Conservation (phyloP, 2,797 vertebrate species). For the Labroides dimidiatus region DNA sequence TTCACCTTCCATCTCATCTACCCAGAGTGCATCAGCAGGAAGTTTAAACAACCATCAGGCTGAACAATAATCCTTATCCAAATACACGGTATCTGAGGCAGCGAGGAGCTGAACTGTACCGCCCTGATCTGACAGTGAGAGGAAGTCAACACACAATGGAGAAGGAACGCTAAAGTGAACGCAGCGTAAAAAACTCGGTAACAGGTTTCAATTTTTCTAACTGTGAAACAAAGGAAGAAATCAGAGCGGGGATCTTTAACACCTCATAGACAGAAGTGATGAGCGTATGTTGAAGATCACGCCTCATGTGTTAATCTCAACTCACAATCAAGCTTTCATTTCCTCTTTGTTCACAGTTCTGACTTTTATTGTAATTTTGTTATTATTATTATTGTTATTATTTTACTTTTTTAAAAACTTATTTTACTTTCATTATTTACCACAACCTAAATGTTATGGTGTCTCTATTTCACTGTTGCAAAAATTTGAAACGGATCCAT, state of each 20-base stretch:
- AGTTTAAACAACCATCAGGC: conserved; percentile 30
- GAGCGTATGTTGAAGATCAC: neutral
- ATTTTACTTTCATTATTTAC: no score
- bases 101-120: conserved; percentile 44
- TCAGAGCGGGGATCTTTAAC: neutral
- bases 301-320: neutral
- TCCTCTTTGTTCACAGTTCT: neutral
- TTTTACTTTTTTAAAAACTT: no score
- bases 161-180: neutral
- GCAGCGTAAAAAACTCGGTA: neutral
- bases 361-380: no score
- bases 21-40: conserved; percentile 12
- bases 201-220: neutral
- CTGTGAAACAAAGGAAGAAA: neutral
- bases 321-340: neutral
- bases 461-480: no score
- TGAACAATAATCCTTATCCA: conserved; percentile 20
- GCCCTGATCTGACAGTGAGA: conserved; percentile 55
- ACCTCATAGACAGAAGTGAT: neutral
- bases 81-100: conserved; percentile 15
- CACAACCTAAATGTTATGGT: no score
- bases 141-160: conserved; percentile 27
- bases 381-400: neutral
- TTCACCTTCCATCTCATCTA: conserved; percentile 18
- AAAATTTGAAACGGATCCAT: no score